Conservation (phyloP, 2,797 vertebrate genomes). For the Sebastes variabilis region DNA sequence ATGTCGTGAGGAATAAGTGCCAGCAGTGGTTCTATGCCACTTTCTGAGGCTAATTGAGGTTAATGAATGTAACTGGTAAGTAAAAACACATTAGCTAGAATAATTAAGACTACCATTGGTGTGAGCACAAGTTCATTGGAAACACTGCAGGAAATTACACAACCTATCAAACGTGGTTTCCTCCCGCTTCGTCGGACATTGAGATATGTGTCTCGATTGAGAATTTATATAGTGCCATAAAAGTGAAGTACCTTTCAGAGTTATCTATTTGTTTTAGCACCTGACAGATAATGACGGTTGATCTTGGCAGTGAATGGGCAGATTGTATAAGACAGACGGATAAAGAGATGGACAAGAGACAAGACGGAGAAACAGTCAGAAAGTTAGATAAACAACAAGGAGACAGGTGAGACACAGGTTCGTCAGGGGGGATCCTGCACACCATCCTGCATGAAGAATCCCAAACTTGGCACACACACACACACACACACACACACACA, state of each 20-base stretch:
- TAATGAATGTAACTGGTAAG: constrained; percentile 80
- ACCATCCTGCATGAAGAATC: neutral
- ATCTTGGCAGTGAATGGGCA: neutral
- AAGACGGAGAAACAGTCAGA: neutral
- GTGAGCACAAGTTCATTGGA: constrained; percentile 32
- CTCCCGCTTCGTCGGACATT: constrained; percentile 12
- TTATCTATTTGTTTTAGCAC: constrained; percentile 39
- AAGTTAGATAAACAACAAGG: neutral
- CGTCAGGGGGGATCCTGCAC: constrained; percentile 7
- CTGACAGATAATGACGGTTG: constrained; percentile 19
- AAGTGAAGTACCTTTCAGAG: constrained; percentile 18
- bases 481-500: constrained; percentile 9
- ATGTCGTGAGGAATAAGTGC: constrained; percentile 54
- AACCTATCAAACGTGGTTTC: constrained; percentile 54
- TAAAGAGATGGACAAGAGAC: neutral
- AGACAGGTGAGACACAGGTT: constrained; percentile 1
- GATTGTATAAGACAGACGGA: neutral
- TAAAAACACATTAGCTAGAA: constrained; percentile 78
- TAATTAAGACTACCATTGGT: constrained; percentile 70
- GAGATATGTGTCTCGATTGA: constrained; percentile 36
- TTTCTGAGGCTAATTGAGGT: constrained; percentile 78
- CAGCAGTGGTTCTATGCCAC: constrained; percentile 57
- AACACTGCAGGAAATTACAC: constrained; percentile 54
- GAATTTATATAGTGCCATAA: constrained; percentile 32
- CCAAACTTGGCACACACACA: constrained; percentile 7